Conservation (phyloP, 1,140 invertebrate genomes). For the Ceratitis capitata region DNA sequence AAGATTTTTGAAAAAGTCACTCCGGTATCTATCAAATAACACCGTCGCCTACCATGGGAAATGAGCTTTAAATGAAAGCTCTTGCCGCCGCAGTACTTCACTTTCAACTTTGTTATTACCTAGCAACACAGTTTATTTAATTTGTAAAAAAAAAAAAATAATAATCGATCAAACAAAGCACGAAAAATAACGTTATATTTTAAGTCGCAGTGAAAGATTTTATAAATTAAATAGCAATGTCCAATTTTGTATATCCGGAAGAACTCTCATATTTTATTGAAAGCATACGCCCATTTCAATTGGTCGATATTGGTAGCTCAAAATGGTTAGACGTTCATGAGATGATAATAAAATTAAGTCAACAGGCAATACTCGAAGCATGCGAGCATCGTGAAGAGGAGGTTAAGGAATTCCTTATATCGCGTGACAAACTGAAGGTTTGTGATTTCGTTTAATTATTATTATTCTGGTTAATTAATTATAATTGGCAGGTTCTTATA, state of each 20-base stretch:
- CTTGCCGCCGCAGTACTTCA: no score
- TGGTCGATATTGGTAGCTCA: slow-evolving; percentile 55
- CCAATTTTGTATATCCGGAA: slow-evolving; percentile 61
- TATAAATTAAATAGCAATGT: slow-evolving; percentile 45
- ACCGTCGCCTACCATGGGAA: no score
- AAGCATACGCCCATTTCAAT: slow-evolving; percentile 56
- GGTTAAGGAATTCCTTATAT: slow-evolving; percentile 72
- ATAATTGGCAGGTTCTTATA: slow-evolving; percentile 68
- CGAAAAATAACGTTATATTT: background rate
- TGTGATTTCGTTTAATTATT: background rate
- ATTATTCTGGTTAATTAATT: background rate
- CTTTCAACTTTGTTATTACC: background rate
- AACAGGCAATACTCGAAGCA: slow-evolving; percentile 81
- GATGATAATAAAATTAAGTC: slow-evolving; percentile 79
- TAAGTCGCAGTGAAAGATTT: no score
- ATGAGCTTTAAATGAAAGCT: no score
- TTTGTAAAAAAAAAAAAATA: no score
- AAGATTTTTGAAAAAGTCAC: no score
- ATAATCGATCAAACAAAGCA: background rate
- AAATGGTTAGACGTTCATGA: slow-evolving; percentile 82
- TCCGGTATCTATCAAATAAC: no score
- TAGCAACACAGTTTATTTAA: background rate
- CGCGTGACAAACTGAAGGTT: slow-evolving; percentile 68
- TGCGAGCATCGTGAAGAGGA: slow-evolving; percentile 74
- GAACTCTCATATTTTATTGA: slow-evolving; percentile 61